These are phyloP conservation scores for Diacarnus erythraeanus DNA, from an alignment of 37 sponge, comb jelly and placozoan species.

Conservation along the genomic window DNA sequence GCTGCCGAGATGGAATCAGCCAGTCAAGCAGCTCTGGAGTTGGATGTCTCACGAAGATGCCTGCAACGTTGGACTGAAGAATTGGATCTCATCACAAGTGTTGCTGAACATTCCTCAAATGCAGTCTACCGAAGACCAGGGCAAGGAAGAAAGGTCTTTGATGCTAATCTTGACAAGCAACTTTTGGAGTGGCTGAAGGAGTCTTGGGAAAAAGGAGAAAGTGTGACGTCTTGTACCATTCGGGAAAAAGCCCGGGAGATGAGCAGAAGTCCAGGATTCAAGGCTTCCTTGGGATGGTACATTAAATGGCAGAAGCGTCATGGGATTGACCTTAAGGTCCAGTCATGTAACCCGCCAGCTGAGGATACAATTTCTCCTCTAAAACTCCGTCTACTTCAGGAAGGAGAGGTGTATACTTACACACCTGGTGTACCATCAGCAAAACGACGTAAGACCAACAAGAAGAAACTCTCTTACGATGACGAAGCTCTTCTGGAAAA, in stretches of 20 bases:
- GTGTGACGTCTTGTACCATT: conserved; percentile 41
- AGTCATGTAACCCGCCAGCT: conserved; percentile 44
- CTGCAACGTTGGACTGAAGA: conserved; percentile 81
- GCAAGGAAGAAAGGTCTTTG: conserved; percentile 73
- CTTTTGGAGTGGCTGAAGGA: conserved; percentile 72
- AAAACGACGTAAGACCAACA: conserved; percentile 35
- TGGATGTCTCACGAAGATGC: conserved; percentile 77
- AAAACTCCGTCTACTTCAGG: conserved; percentile 70
- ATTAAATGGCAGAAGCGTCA: conserved; percentile 79
- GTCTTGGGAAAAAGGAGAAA: conserved; percentile 63
- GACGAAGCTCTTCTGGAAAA: conserved; percentile 45
- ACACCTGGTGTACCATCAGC: conserved; percentile 30
- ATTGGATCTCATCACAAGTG: conserved; percentile 72
- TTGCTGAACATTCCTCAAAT: conserved; percentile 70
- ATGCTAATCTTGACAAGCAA: conserved; percentile 48
- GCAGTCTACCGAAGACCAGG: conserved; percentile 80
- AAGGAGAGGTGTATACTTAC: conserved; percentile 58
- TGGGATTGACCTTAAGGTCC: conserved; percentile 61
- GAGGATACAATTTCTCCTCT: conserved; percentile 37
- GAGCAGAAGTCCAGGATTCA: conserved; percentile 45
- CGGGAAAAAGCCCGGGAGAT: conserved; percentile 73
- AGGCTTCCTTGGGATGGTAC: conserved; percentile 83
- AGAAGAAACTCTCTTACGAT: conserved; percentile 27
- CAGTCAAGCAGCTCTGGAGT: conserved; percentile 78
- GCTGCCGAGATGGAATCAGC: conserved; percentile 70